Conservation (phyloP, 2,797 vertebrate genomes). For the Mormyrus proboscirostris region DNA sequence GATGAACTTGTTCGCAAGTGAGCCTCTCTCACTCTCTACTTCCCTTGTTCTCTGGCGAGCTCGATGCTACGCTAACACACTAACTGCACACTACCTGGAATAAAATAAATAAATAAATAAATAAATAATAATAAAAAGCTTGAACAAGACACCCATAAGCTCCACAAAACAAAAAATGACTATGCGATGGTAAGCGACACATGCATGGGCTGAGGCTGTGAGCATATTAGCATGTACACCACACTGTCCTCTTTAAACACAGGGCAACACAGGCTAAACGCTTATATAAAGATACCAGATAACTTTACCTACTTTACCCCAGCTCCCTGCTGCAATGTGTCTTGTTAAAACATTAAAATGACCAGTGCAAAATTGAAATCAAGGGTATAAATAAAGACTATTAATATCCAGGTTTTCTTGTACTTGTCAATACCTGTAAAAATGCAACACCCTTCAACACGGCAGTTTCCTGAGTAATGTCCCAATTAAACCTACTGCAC, state of each 20-base stretch:
- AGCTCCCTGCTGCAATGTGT: not conserved
- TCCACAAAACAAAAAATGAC: not conserved
- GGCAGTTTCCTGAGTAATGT: not conserved
- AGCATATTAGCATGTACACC: not conserved
- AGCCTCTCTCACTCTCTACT: not conserved
- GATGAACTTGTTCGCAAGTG: not conserved
- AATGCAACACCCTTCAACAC: not conserved
- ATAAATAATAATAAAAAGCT: not conserved
- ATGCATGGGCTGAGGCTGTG: not conserved
- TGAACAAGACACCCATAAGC: not conserved
- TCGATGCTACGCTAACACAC: conserved; percentile 11
- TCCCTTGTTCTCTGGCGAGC: not conserved
- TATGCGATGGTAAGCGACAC: not conserved
- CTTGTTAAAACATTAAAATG: not conserved
- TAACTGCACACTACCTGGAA: not conserved
- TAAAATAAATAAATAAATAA: not conserved
- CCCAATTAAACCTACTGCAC: not conserved
- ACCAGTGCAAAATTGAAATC: not conserved
- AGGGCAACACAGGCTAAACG: not conserved
- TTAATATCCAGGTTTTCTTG: not conserved
- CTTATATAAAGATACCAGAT: not conserved
- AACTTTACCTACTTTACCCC: not conserved
- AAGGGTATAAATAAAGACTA: not conserved
- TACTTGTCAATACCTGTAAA: not conserved
- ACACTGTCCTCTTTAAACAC: not conserved